Evolutionary conservation across 1,140 invertebrate genomes (phyloP), one percentile per base, ranked within the genome.

Genomic region (Rhagoletis zephyria): DNA sequence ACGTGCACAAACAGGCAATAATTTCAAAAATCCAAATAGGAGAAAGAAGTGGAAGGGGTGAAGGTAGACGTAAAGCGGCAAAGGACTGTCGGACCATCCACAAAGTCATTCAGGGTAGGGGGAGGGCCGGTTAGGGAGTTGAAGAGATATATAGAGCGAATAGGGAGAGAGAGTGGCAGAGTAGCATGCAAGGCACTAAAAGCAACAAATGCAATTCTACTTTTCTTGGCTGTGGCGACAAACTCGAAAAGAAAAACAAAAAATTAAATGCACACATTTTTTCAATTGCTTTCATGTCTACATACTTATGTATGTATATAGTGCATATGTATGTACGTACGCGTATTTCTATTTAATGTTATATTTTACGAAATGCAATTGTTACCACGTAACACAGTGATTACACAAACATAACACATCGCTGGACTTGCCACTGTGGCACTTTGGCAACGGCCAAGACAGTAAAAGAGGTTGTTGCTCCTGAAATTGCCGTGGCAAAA

Each of bases 401-500:
- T 77, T 81, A 81, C 48, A 56, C 45, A 81, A 56, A 81, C 56
- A 56, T 56, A 81, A 81, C 45, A 42, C 30, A 30, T 1, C 30
- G 30, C 48, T 81, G 70, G 70, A 45, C 40, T 45, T 74, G 45
- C 70, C 70, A 81, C 48, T 48, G 42, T 48, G 42, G 65, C 65
- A 77, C 40, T 77, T 77, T 77, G 10, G 48, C 74, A 81, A 56
- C 7, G 48, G 16, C 6, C 16, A 40, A 9, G 7, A 45, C 70
- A 45, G 70, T 77, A 77, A 30, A 81, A 81, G 48, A 81, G 74
- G 74, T 81, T 81, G 74, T 81, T 81, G 74, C 74, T 16, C 74
- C 74, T 56, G 48, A 81, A 81, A 59, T n/a, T 56, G 45, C 19
- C 48, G 19, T 81, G 19, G 74, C 45, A 81, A 81, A 77, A 81